Conservation (phyloP, 2,113 vertebrate species). For the Nematolebias whitei region DNA sequence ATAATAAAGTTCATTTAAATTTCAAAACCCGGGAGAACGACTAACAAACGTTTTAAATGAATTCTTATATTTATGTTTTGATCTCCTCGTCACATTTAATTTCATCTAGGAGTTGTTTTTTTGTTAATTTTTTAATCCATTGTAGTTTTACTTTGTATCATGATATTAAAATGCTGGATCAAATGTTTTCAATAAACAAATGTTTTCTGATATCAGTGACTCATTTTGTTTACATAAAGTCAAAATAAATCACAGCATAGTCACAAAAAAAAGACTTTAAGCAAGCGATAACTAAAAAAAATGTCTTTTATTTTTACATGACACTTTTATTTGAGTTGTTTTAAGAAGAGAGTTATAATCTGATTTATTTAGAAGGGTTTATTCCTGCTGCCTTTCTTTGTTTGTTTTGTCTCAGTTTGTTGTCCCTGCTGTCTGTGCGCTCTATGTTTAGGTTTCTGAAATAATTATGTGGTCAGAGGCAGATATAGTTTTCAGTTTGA, state of each 20-base stretch:
- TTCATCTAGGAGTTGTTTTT: conserved; percentile 38
- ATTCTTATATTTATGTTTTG: conserved; percentile 12
- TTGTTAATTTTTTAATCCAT: conserved; percentile 31
- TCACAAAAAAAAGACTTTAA: too few species aligned
- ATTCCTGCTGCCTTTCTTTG: too few species aligned
- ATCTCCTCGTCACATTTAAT: conserved; percentile 32
- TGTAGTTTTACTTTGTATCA: conserved; percentile 64
- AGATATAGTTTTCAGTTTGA: too few species aligned
- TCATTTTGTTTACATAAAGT: conserved; percentile 11
- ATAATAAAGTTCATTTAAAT: conserved; percentile 41
- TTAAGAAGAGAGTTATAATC: too few species aligned
- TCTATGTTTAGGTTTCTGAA: too few species aligned
- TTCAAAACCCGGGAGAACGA: conserved; percentile 15
- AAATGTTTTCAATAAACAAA: conserved; percentile 80
- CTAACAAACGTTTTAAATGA: conserved; percentile 41
- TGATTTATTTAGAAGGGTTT: too few species aligned
- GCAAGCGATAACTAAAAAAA: too few species aligned
- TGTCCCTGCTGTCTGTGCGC: too few species aligned
- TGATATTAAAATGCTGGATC: conserved; percentile 68
- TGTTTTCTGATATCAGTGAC: conserved; percentile 54
- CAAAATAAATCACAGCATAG: not conserved
- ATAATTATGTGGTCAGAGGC: too few species aligned
- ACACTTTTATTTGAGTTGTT: too few species aligned
- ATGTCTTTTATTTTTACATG: too few species aligned
- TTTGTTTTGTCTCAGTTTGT: too few species aligned